Evolutionary conservation across 2,888 invertebrate species (phyloP), one percentile per base, ranked within the genome.

Genomic region (Amphipyra tragopoginis): DNA sequence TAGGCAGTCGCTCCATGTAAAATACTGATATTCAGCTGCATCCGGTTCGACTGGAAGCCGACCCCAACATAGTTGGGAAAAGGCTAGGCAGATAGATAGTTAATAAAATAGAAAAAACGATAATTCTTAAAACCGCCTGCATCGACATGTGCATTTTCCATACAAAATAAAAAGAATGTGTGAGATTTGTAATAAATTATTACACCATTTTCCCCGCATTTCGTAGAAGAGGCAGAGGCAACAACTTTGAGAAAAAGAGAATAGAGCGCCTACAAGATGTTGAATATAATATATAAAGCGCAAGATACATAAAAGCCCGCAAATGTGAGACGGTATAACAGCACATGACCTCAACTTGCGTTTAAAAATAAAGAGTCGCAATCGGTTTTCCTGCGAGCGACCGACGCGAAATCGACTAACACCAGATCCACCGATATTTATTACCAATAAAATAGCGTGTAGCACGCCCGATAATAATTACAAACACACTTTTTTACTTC

Each of bases 361-460:
- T 85, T 85, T 87, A 90, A 85, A 90, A 89, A 90, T 87, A 90
- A 87, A 86, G 82, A 84, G 81, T 81, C 73, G 69, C 78, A 79
- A 80, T 81, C 74, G 77, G 74, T 81, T 82, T 82, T 79, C 81
- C 78, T 74, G 78, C 72, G 79, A 79, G 81, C 77, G 75, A 70
- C 69, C 79, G 79, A 77, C 73, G 72, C 76, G 77, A 84, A 84
- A 84, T 79, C 73, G 62, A 80, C 83, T 80, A 84, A 86, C 85
- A 87, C 85, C 89, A 88, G 88, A 88, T 78, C 80, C 81, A 79
- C 85, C 89, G 83, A 93, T 93, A 92, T 93, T 93, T 91, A 93
- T 90, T 87, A 84, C 86, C 85, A 84, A 92, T 93, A 93, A 93
- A 93, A 89, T 79, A 65, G 77, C 78, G 80, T 83, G 78, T 81